phyloP scores from a whole-genome alignment of 2,113 vertebrate species.

The Scopus umbretta region DNA sequence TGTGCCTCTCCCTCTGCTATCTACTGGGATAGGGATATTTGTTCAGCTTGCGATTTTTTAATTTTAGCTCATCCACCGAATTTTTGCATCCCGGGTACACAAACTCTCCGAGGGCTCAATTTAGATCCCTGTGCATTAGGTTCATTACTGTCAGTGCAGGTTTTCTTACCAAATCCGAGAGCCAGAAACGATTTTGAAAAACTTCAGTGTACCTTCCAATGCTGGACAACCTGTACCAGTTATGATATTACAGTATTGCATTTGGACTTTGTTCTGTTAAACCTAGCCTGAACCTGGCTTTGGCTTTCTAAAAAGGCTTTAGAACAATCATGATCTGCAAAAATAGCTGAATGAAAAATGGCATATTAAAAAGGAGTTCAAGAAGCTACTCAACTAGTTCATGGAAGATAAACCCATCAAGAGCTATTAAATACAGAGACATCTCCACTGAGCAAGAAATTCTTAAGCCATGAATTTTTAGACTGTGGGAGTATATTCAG shows the following conservation, averaged over 20 bases:
- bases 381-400: background rate
- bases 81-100: background rate
- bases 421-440: background rate
- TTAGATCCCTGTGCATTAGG: background rate
- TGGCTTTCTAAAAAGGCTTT: background rate
- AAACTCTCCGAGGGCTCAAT: background rate
- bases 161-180: background rate
- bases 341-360: background rate
- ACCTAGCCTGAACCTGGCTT: background rate
- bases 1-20: background rate
- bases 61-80: background rate
- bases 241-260: background rate
- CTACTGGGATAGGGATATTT: background rate
- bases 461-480: background rate
- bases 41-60: background rate
- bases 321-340: background rate
- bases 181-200: background rate
- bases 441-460: background rate
- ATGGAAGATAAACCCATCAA: background rate
- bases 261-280: background rate
- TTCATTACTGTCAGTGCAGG: background rate
- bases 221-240: background rate
- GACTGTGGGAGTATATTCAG: background rate
- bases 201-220: background rate
- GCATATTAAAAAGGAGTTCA: background rate